Evolutionary conservation across 1,140 invertebrate genomes (phyloP), one percentile per base, ranked within the genome.

Genomic region (Theocolax elegans): DNA sequence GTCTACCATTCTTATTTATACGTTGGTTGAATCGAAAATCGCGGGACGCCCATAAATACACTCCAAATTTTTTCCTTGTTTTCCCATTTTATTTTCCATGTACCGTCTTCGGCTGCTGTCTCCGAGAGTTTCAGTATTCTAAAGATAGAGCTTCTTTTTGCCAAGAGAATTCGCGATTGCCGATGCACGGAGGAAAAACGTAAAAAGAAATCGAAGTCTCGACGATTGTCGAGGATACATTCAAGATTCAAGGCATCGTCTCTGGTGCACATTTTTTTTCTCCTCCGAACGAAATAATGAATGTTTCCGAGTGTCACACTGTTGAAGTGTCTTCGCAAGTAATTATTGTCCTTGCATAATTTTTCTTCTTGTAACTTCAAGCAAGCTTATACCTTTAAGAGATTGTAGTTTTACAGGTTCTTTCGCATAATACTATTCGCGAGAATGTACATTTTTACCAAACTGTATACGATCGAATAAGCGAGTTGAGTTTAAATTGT

Each of bases 91-190:
- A 21, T 27, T 53, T 65, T 53, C 38, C 53, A 48, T 38, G 35
- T 25, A 9, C 7, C 27, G 17, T 38, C 44, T 49, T 19, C 19
- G 10, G 2, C 58, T 38, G 1, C 25, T 64, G 29, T 62, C 19
- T 35, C 10, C 40, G 19, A 49, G 54, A 59, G 38, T 59, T 58
- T 59, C 54, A 23, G 54, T 49, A 27, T 46, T 67, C 65, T n/a
- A 49, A 54, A 66, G 51, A 56, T 66, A 56, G 51, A 44, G 40
- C n/a, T 12, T 6, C 38, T 66, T 66, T 66, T 65, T 65, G 42
- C 25, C 12, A 21, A 19, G 15, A 35, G 15, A 3, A n/a, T 44
- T 49, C 29, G 17, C 12, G 12, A 49, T 63, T 42, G 25, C 38
- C n/a, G 59, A 59, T 59, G 17, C 23, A 60, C 13, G 40, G n/a